Base-by-base conservation (phyloP, 2,888 invertebrate species). In the Andrena camellia region DNA sequence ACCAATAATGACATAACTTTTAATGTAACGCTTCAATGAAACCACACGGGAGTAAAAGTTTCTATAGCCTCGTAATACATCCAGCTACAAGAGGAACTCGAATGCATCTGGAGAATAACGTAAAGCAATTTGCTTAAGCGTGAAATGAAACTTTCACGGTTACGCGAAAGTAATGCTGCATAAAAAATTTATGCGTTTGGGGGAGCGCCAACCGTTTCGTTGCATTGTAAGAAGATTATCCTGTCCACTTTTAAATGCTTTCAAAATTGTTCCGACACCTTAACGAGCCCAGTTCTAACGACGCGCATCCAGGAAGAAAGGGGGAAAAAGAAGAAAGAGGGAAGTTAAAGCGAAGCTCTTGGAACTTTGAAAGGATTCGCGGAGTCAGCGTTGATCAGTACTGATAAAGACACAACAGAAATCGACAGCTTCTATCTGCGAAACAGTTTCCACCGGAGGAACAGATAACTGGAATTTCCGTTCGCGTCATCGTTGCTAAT, bases 311-410 rank as follows among this genome's bases (percentile, higher is more conserved):
- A n/a, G 17, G 52, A 35, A 52, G 66, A 73, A 73, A 59, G 68
- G 60, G 60, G 35, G 29, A 42, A 23, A 78, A 50, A 17, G 26
- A 59, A 48, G 7, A 33, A 59, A 23, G 23, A 20, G 35, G 67
- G 13, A 63, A 68, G 64, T 70, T 77, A 63, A 29, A 52, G 52
- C 48, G 20, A 68, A 73, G 75, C 75, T 75, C 60, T n/a, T 2
- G 67, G 33, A 80, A 75, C 63, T 71, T 80, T 69, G 66, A 69
- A 79, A 80, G 66, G 80, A 67, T 52, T 63, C 71, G 35, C 63
- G 35, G 50, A 62, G 70, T 63, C 69, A 33, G 57, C 62, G 52
- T 59, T 68, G 71, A 60, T 67, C 60, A 35, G 60, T 80, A 63
- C 23, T 59, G 73, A 35, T 54, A 48, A 74, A 74, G 62, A 70